These are phyloP conservation scores for Hedychridium roseum DNA, from an alignment of 2,888 invertebrate species.

Conservation along the genomic window DNA sequence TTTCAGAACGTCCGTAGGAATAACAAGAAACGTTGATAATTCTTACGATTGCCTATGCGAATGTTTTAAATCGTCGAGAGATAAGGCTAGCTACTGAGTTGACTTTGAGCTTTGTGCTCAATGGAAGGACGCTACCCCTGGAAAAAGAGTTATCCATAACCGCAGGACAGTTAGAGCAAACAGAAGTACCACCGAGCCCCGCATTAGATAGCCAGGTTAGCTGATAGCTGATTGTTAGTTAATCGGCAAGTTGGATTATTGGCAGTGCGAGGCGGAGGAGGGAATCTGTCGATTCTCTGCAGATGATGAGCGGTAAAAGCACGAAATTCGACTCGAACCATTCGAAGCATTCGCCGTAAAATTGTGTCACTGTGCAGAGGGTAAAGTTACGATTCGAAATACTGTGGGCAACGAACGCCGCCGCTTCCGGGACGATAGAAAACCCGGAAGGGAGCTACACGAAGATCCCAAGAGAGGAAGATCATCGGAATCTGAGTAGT, in stretches of 20 bases:
- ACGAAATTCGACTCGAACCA: too few species aligned
- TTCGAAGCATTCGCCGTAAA: too few species aligned
- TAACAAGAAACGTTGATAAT: too few species aligned
- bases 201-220: constrained; percentile 37
- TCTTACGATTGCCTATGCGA: too few species aligned
- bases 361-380: too few species aligned
- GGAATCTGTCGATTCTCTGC: too few species aligned
- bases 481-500: too few species aligned
- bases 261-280: constrained; percentile 59
- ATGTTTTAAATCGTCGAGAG: too few species aligned
- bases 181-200: constrained; percentile 43
- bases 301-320: too few species aligned
- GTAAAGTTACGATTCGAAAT: neutral
- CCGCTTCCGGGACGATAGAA: neutral
- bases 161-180: constrained; percentile 34
- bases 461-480: constrained; percentile 12
- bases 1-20: too few species aligned
- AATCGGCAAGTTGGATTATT: constrained; percentile 56
- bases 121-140: constrained; percentile 34
- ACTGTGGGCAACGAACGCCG: neutral
- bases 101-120: constrained; percentile 11
- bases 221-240: constrained; percentile 53
- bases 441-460: neutral
- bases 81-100: too few species aligned
- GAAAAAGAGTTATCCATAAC: constrained; percentile 19